Conservation (phyloP, 2,113 vertebrate genomes). For the Oryctolagus cuniculus region mOryCun1.1 NC_091451.1:19112001-19112500, state of each 20-base stretch:
- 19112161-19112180: not conserved
- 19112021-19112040: too few species aligned
- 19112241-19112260: slow-evolving; percentile 84
- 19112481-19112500: slow-evolving; percentile 70
- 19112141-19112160: not conserved
- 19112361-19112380: not conserved
- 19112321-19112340: slow-evolving; percentile 53
- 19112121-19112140: too few species aligned
- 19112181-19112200: not conserved
- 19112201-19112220: not conserved
- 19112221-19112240: slow-evolving; percentile 79
- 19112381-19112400: not conserved
- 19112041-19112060: too few species aligned
- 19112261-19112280: slow-evolving; percentile 87
- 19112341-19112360: slow-evolving; percentile 28
- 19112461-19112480: slow-evolving; percentile 57
- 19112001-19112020: too few species aligned
- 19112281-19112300: slow-evolving; percentile 85
- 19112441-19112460: slow-evolving; percentile 63
- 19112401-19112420: slow-evolving; percentile 55
- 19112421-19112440: slow-evolving; percentile 44
- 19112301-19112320: slow-evolving; percentile 79
- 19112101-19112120: too few species aligned
- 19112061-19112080: too few species aligned
- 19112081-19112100: too few species aligned